These are phyloP conservation scores for Carpatolechia fugitivella DNA, from an alignment of 2,888 invertebrate species.

Conservation along the genomic window DNA sequence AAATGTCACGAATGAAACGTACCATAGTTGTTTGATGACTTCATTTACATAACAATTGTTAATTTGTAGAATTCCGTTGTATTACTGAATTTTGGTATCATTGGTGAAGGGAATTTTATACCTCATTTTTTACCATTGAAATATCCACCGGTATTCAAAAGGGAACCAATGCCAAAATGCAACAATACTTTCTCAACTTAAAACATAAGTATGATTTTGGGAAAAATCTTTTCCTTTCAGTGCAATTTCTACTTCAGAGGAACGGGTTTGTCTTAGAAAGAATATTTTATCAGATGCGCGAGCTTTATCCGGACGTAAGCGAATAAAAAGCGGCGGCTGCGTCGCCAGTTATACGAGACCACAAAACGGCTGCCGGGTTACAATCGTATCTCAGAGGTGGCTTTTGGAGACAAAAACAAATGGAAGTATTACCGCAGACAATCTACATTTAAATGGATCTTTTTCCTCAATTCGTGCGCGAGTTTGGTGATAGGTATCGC, in stretches of 20 bases:
- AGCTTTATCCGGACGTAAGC: conserved; percentile 31
- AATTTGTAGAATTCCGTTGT: conserved; percentile 15
- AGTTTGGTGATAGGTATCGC: conserved; percentile 75
- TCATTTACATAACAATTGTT: conserved; percentile 23
- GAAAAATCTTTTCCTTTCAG: background rate
- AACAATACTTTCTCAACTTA: no score
- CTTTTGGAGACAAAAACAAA: conserved; percentile 73
- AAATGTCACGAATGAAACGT: conserved; percentile 36
- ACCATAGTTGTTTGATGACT: conserved; percentile 33
- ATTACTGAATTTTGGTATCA: background rate
- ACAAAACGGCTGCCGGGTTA: conserved; percentile 55
- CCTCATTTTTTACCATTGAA: no score
- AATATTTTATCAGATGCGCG: conserved; percentile 27
- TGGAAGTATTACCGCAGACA: conserved; percentile 76
- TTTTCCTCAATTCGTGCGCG: conserved; percentile 74
- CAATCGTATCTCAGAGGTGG: conserved; percentile 62
- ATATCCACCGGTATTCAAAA: no score
- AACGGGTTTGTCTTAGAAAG: background rate
- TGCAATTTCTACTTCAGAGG: background rate
- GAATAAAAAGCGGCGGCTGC: conserved; percentile 31
- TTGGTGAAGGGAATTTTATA: no score
- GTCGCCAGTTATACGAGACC: conserved; percentile 39
- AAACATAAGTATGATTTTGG: no score
- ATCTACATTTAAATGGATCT: conserved; percentile 79
- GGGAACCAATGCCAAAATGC: no score